Evolutionary conservation across 2,888 invertebrate species (phyloP), one percentile per base, ranked within the genome.

Genomic region (Ptychoptera contaminata): DNA sequence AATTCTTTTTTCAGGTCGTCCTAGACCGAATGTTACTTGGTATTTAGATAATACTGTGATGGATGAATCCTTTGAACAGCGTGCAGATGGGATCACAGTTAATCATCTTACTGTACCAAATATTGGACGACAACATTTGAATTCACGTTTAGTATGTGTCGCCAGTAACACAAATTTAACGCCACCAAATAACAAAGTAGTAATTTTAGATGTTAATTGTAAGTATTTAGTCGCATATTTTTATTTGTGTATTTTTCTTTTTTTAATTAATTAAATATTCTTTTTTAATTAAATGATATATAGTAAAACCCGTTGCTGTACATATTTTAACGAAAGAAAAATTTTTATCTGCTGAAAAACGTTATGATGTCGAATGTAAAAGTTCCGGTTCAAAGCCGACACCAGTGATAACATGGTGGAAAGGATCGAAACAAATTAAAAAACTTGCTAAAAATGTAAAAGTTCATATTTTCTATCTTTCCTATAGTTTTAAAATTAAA

Each of bases 381-480:
- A 82, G 87, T 46, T 77, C 81, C 0, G 91, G 91, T 45, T 90
- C 90, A 11, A 73, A 85, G 50, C 90, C 91, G 8, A 81, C 84
- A 50, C 87, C 90, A 3, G 71, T 77, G 46, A 82, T 91, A 58
- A 82, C 85, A 40, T 91, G 91, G 91, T 90, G 86, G 86, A 86
- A 85, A 62, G 82, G 80, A 55, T 84, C 79, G 59, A 73, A 81
- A 55, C 83, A 81, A 63, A 74, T 87, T 51, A 83, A 82, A 66
- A 76, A 79, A 60, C 72, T 79, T 62, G 79, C 82, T 46, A 83
- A 85, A 68, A 84, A 79, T 63, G 87, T 87, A 67, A 82, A 84
- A 76, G 47, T 7, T 16, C 16, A 37, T 46, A 34, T 35, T 37
- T 37, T 37, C 8, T 9, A 8, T n/a, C 9, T 8, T 2, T 9